Evolutionary conservation across 2,113 vertebrate genomes (phyloP).

Genomic region (Egretta garzetta): DNA sequence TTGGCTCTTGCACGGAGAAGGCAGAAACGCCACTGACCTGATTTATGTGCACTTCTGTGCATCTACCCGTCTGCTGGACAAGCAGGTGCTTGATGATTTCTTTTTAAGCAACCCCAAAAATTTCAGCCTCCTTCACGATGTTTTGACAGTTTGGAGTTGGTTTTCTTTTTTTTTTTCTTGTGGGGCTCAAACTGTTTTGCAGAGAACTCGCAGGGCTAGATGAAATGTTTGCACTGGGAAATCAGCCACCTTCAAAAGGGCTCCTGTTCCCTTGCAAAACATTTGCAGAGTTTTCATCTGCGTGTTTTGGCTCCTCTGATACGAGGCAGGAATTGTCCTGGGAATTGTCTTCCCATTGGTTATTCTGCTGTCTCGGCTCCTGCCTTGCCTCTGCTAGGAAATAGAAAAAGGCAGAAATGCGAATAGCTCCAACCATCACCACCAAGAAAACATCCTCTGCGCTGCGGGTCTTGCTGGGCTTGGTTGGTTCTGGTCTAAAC

Average conservation of each 20-base stretch:
- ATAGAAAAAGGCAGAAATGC: not conserved
- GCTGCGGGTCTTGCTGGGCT: not conserved
- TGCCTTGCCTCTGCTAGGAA: not conserved
- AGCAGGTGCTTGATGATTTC: not conserved
- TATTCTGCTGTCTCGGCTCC: not conserved
- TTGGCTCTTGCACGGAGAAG: not conserved
- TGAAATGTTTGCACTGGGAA: slow-evolving; percentile 33
- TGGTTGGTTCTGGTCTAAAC: not conserved
- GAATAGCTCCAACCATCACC: not conserved
- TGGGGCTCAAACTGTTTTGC: slow-evolving; percentile 9
- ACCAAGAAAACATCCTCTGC: not conserved
- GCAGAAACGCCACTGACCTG: not conserved
- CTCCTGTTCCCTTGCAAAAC: slow-evolving; percentile 26
- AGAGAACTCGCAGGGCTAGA: not conserved
- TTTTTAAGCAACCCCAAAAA: not conserved
- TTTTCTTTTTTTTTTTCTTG: not conserved
- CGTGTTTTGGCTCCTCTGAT: not conserved
- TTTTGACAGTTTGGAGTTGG: not conserved
- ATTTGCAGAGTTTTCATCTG: slow-evolving; percentile 48
- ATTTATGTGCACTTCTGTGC: not conserved
- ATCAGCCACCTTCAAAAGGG: slow-evolving; percentile 26
- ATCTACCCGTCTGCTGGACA: not conserved
- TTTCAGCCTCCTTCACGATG: not conserved
- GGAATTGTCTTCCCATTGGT: slow-evolving; percentile 44
- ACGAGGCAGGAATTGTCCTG: slow-evolving; percentile 32